Evolutionary conservation across 2,888 invertebrate species (phyloP).

Genomic region (Willowsia nigromaculata): DNA sequence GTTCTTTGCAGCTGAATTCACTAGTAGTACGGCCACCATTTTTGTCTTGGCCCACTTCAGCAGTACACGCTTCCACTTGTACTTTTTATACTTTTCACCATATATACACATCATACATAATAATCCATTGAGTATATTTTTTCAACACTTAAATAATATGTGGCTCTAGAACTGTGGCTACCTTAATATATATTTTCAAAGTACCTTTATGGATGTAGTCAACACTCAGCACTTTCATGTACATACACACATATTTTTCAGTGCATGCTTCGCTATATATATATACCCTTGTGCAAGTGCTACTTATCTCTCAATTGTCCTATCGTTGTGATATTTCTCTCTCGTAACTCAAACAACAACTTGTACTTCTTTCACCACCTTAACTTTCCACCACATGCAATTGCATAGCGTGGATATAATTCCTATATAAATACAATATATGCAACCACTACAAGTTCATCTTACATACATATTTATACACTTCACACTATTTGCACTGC

Average conservation of each 20-base stretch:
- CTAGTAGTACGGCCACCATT: background rate
- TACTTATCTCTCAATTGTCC: slow-evolving; percentile 28
- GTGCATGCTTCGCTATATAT: background rate
- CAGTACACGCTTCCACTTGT: background rate
- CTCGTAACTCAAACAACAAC: slow-evolving; percentile 21
- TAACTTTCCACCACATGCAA: background rate
- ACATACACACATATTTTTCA: background rate
- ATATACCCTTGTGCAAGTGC: background rate
- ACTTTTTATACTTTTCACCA: background rate
- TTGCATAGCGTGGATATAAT: background rate
- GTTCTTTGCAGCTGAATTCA: background rate
- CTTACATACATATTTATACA: background rate
- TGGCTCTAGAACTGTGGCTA: too few species aligned
- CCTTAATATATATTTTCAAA: background rate
- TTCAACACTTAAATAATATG: too few species aligned
- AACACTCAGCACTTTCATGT: background rate
- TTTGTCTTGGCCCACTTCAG: background rate
- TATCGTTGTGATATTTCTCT: slow-evolving; percentile 15
- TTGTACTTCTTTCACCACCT: background rate
- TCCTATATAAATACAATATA: background rate
- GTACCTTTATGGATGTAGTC: too few species aligned
- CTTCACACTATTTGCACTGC: slow-evolving; percentile 1
- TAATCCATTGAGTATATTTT: background rate
- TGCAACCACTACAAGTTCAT: background rate
- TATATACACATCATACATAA: background rate